phyloP scores from a whole-genome alignment of 2,888 invertebrate species.

The Eilema sororculum region DNA sequence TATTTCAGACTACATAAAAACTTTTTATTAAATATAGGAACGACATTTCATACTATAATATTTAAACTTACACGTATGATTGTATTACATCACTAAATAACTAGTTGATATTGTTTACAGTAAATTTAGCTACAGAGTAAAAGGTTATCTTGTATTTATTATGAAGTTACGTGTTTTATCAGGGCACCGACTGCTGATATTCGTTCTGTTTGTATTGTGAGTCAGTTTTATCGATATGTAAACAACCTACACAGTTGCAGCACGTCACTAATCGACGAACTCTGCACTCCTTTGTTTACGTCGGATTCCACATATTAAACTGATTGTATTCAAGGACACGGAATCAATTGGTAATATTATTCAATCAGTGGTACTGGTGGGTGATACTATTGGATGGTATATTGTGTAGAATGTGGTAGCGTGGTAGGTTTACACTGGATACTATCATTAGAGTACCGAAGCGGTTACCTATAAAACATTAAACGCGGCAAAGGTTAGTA shows the following conservation, averaged over 20 bases:
- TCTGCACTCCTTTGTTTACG: slow-evolving; percentile 75
- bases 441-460: not conserved
- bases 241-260: slow-evolving; percentile 48
- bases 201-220: slow-evolving; percentile 7
- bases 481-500: too few species aligned
- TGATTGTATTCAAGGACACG: slow-evolving; percentile 66
- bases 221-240: slow-evolving; percentile 62
- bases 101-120: not conserved
- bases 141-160: slow-evolving; percentile 14
- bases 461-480: too few species aligned
- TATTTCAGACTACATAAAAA: not conserved
- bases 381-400: not conserved
- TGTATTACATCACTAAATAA: not conserved
- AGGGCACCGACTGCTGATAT: slow-evolving; percentile 9
- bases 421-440: not conserved
- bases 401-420: too few species aligned
- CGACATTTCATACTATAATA: not conserved
- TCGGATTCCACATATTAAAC: slow-evolving; percentile 51
- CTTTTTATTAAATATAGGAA: not conserved
- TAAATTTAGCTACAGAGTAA: slow-evolving; percentile 11
- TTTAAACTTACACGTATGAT: not conserved
- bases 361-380: slow-evolving; percentile 6
- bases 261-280: slow-evolving; percentile 67
- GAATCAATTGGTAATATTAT: slow-evolving; percentile 45
- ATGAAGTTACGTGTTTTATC: slow-evolving; percentile 12